Conservation (phyloP, 2,113 vertebrate genomes). For the Butastur rufipennis region DNA sequence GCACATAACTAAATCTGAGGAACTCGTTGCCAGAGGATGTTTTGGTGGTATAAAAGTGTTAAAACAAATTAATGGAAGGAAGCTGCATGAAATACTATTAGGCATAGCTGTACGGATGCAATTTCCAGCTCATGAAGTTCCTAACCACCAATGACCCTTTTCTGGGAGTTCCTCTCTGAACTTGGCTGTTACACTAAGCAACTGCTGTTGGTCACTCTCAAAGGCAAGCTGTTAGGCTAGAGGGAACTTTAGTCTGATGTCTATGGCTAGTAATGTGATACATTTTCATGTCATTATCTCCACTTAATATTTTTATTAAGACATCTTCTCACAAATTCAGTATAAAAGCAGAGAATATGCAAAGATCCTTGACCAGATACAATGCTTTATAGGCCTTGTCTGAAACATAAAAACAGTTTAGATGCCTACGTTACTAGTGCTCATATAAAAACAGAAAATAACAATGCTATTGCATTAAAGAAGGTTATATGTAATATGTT, state of each 20-base stretch:
- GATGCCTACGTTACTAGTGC: neutral
- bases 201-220: neutral
- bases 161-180: neutral
- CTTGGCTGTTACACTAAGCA: neutral
- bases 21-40: neutral
- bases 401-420: neutral
- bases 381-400: neutral
- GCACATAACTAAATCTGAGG: neutral
- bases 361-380: neutral
- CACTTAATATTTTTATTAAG: neutral
- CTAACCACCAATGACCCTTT: neutral
- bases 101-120: neutral
- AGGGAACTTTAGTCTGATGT: neutral
- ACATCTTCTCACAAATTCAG: neutral
- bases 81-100: neutral
- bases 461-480: neutral
- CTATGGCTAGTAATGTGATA: neutral
- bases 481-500: neutral
- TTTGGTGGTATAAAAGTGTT: neutral
- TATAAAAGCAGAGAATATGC: neutral
- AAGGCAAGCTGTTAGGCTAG: neutral
- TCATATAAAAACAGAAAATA: neutral
- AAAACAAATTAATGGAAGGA: constrained; percentile 16
- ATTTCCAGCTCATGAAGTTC: neutral
- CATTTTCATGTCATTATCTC: neutral